Conservation (phyloP, 2,113 vertebrate genomes). For the Myotis lucifugus region DNA sequence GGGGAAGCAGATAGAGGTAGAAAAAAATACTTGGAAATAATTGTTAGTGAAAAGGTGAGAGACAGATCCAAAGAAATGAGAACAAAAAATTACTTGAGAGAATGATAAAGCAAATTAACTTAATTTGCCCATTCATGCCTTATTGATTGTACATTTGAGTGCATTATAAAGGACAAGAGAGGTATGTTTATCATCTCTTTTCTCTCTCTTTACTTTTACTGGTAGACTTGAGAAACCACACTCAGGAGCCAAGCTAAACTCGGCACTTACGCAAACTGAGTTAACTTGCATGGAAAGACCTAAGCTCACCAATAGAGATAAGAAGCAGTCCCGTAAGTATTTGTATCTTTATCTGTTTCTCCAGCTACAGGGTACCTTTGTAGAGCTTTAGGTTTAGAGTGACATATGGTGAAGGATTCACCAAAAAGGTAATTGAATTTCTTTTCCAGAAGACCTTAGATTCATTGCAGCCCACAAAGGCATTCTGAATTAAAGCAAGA, state of each 20-base stretch:
- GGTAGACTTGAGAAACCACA: neutral
- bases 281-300: neutral
- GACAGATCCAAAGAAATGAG: conserved; percentile 34
- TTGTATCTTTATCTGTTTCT: neutral
- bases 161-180: neutral
- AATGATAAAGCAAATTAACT: neutral
- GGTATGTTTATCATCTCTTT: neutral
- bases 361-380: neutral
- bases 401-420: neutral
- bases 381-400: neutral
- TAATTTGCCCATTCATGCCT: neutral
- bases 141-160: neutral
- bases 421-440: neutral
- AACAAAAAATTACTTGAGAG: conserved; percentile 11
- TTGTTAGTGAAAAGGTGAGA: conserved; percentile 31
- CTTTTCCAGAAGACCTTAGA: neutral
- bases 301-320: neutral
- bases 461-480: neutral
- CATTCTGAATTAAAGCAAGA: conserved; percentile 5
- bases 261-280: neutral
- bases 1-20: neutral
- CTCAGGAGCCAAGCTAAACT: neutral
- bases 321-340: neutral
- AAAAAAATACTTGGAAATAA: conserved; percentile 1
- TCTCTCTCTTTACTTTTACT: conserved; percentile 6